A percentile compares a stretch with the other conserved stretches of the same genome.
Evolutionary conservation across 2,113 vertebrate genomes (phyloP).

Genomic region (Pseudorasbora parva): DNA sequence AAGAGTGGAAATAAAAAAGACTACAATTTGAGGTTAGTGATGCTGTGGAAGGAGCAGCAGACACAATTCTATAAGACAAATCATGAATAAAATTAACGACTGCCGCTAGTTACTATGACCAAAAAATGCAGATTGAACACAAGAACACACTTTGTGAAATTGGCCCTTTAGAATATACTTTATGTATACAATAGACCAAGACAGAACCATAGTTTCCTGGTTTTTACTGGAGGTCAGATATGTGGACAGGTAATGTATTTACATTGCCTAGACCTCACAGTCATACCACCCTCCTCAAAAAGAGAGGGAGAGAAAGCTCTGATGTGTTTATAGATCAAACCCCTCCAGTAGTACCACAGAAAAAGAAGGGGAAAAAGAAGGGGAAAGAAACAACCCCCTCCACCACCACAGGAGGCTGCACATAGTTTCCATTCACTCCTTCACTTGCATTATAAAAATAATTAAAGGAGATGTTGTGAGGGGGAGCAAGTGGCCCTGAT

Average conservation of each 20-base stretch:
- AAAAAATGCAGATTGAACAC: no score
- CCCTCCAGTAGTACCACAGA: conserved; percentile 51
- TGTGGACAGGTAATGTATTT: conserved; percentile 37
- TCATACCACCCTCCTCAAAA: conserved; percentile 54
- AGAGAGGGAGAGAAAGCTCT: conserved; percentile 47
- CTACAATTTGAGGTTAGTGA: background rate
- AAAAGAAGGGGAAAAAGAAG: conserved; percentile 10
- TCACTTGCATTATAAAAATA: conserved; percentile 74
- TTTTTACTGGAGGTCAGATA: background rate
- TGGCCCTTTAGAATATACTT: no score
- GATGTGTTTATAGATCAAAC: conserved; percentile 68
- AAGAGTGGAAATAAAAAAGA: background rate
- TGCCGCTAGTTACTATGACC: background rate
- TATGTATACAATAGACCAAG: no score
- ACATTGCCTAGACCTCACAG: conserved; percentile 36
- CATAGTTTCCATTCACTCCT: conserved; percentile 78
- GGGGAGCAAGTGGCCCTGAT: conserved; percentile 63
- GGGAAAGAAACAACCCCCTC: conserved; percentile 39
- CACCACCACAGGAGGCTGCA: conserved; percentile 63
- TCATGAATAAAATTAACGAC: background rate
- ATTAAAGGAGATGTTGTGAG: conserved; percentile 72
- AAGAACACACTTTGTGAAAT: no score
- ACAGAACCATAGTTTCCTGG: background rate
- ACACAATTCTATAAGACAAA: background rate
- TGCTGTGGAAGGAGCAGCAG: background rate